Evolutionary conservation across 2,113 vertebrate species (phyloP), one percentile per base, ranked within the genome.

Genomic region (Chrysemys picta): DNA sequence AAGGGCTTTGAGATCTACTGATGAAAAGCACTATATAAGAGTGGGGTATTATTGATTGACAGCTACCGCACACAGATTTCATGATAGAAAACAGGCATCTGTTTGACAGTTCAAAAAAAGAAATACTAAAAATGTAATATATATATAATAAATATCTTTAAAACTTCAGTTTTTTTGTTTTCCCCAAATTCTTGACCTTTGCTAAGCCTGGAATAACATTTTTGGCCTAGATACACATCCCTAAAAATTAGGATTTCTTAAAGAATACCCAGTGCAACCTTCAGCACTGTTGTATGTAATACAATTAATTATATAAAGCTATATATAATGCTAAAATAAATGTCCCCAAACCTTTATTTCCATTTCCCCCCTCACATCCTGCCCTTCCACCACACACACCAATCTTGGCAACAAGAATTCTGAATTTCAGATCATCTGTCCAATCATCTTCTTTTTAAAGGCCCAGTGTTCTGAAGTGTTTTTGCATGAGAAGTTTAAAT

Each of bases 321-420:
- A 65, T 62, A 2, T 62, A 31, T 62, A 62, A 62, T 31, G 13
- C 16, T 84, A 45, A 93, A 90, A 65, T 31, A 35, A 81, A n/a
- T 25, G 53, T 0, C 0, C 4, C 0, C 2, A 79, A 8, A 9
- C 22, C 5, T 57, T 22, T 1, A 1, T 80, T 82, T 31, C 22
- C 7, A 0, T 8, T 75, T 80, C 84, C 16, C 79, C n/a, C 35
- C 56, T 59, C 50, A 10, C 45, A 0, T n/a, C 2, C 47, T 89
- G 6, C 49, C 49, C 21, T 53, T 13, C 7, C 22, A 7, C n/a
- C 80, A 53, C 59, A 54, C 56, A 6, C 27, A 8, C 8, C 1
- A 0, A 2, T 38, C 29, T 6, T 45, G 75, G 38, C 29, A 82
- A 12, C 2, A 79, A 14, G 2, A 24, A 17, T 31, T 72, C 14